Evolutionary conservation across 2,888 invertebrate genomes (phyloP).

Genomic region (Trachelus troglodyta): DNA sequence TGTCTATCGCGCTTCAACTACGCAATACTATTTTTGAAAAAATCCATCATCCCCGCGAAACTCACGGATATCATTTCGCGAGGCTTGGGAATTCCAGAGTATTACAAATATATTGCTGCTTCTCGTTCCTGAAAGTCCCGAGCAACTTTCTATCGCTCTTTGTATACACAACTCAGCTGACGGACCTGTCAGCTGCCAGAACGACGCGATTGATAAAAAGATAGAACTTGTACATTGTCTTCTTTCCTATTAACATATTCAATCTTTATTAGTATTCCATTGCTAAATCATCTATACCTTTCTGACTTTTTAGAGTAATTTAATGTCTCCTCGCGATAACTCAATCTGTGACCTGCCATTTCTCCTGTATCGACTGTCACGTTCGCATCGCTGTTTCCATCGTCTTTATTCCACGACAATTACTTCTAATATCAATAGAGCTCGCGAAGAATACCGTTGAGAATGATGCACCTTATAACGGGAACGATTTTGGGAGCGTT

Average conservation of each 20-base stretch:
- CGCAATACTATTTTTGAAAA: constrained; percentile 33
- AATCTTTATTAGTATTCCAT: background rate
- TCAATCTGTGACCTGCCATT: constrained; percentile 12
- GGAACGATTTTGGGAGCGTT: background rate
- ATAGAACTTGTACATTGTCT: background rate
- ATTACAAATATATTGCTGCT: background rate
- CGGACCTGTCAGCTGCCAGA: constrained; percentile 56
- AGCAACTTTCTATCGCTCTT: constrained; percentile 27
- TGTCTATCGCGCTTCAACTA: constrained; percentile 27
- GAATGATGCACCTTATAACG: background rate
- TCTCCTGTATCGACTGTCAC: constrained; percentile 20
- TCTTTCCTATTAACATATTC: background rate
- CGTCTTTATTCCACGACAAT: constrained; percentile 30
- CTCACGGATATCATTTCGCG: background rate
- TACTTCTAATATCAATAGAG: constrained; percentile 28
- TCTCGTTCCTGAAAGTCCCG: background rate
- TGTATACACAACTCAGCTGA: constrained; percentile 63
- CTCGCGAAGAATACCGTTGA: background rate
- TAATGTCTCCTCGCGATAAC: background rate
- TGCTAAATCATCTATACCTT: background rate
- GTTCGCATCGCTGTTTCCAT: constrained; percentile 16
- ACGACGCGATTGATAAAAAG: constrained; percentile 26
- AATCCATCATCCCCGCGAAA: background rate
- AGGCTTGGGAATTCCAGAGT: background rate
- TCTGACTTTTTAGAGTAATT: background rate